Conservation (phyloP, 2,797 vertebrate species). For the Cryptoprocta ferox region DNA sequence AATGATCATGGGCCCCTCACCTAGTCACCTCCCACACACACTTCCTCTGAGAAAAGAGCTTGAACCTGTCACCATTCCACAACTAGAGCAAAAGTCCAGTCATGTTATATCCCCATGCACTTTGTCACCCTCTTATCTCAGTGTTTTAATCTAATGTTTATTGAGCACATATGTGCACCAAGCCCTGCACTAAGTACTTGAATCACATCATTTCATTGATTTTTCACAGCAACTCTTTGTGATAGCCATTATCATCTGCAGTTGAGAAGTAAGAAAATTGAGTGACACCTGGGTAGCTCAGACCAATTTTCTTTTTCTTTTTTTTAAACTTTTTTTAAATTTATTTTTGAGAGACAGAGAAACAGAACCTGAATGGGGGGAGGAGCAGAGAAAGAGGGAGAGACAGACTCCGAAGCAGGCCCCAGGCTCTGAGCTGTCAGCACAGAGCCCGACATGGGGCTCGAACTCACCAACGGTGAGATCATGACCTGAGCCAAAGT, state of each 20-base stretch:
- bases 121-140: fast-evolving
- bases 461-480: no score
- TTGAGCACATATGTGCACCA: not conserved
- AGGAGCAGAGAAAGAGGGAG: no score
- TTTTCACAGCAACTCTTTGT: no score
- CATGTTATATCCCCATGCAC: not conserved
- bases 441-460: no score
- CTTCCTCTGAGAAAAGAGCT: not conserved
- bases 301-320: no score
- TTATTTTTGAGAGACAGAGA: no score
- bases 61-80: not conserved
- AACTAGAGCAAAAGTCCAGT: not conserved
- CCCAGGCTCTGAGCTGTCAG: no score
- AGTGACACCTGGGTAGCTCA: no score
- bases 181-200: not conserved
- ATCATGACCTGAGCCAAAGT: no score
- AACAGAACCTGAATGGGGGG: no score
- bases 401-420: no score
- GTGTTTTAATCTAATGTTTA: not conserved
- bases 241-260: not conserved
- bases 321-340: no score
- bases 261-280: not conserved
- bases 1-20: not conserved
- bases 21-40: not conserved
- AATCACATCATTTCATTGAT: not conserved